Evolutionary conservation across 2,888 invertebrate genomes (phyloP).

Genomic region (Stenolophus ochropezus): DNA sequence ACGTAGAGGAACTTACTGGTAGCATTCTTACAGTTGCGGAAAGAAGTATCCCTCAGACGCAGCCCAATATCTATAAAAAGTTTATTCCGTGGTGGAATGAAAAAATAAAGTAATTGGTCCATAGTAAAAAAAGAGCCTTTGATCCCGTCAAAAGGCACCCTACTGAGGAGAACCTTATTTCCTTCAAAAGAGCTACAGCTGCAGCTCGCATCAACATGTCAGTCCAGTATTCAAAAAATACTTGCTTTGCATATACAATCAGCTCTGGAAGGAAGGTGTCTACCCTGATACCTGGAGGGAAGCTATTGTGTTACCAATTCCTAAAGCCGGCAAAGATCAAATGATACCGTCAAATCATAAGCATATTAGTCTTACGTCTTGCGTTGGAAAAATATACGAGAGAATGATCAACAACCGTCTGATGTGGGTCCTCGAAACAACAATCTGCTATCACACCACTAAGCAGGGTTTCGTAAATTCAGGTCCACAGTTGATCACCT

Average conservation of each 20-base stretch:
- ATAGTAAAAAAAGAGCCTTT: too few species aligned
- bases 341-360: background rate
- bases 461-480: conserved; percentile 31
- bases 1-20: too few species aligned
- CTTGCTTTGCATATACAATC: background rate
- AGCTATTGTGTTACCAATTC: background rate
- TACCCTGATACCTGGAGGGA: background rate
- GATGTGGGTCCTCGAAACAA: background rate
- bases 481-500: conserved; percentile 25
- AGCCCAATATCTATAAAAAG: too few species aligned
- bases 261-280: background rate
- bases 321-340: background rate
- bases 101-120: too few species aligned
- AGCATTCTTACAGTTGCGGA: too few species aligned
- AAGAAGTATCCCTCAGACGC: too few species aligned
- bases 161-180: too few species aligned
- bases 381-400: background rate
- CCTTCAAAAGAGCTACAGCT: too few species aligned
- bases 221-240: background rate
- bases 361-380: background rate
- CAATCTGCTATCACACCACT: background rate
- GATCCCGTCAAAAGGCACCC: too few species aligned
- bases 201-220: too few species aligned
- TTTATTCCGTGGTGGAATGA: too few species aligned
- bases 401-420: background rate